Evolutionary conservation across 2,113 vertebrate genomes (phyloP), one percentile per base, ranked within the genome.

Genomic region (Hymenochirus boettgeri): DNA sequence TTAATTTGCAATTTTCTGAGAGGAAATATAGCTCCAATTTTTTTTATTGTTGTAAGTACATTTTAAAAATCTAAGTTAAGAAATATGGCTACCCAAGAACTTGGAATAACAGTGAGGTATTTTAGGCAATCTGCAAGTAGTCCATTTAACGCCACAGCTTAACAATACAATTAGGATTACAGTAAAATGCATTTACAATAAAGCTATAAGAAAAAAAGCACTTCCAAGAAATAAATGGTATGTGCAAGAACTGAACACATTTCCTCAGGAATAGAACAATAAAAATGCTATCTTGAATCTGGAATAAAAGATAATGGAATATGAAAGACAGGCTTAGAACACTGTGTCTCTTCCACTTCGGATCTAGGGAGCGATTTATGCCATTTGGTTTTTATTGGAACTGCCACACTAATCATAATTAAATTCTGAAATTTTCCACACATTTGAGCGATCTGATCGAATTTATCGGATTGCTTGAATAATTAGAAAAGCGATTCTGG

Each of bases 51-150:
- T 42, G 39, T 42, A 42, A 18, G 4, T 42, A 15, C 5, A 17
- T 5, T 15, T 6, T 17, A n/a, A 42, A 1, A n/a, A n/a, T 13
- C 3, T n/a, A 42, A 42, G 17, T n/a, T n/a, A 18, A 48, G 8
- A 23, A 48, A 48, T 11, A 4, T 23, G 42, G 42, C 35, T 39
- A 46, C 39, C 29, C 15, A 8, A 27, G 54, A 23, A 22, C 19
- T 18, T 48, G 8, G 46, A 48, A 48, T 48, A 48, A 48, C 21
- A 48, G 46, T 21, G 13, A 22, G 46, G 19, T 22, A 22, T 54
- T 54, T 29, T n/a, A 54, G 52, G 31, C n/a, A 19, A 54, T 31
- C 52, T 54, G 26, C 25, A 31, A 52, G 52, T 54, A 54, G 31
- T 54, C 52, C 29, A 26, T 29, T 9, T 2, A 54, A 26, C n/a